Evolutionary conservation across 2,797 vertebrate genomes (phyloP), one percentile per base, ranked within the genome.

Genomic region (Brotula barbata): DNA sequence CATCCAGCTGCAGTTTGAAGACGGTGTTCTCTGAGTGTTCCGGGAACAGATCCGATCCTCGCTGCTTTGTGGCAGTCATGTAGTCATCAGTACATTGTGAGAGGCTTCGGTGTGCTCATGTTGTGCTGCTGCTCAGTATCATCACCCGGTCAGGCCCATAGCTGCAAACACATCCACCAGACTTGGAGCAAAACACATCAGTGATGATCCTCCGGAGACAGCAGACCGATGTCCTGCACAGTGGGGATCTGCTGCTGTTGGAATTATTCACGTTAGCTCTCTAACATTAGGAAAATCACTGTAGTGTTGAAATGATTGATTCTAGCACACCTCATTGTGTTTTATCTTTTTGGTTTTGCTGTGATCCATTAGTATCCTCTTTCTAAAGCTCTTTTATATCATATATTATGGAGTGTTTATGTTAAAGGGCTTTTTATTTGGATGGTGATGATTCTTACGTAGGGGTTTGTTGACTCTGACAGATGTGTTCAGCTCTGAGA

Each of bases 11-110:
- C 5, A 12, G 16, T 9, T 33, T 8, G 2, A 15, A 14, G 16
- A 6, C 16, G 15, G 36, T 52, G 1, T 22, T 43, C 7, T 31
- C 28, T 15, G 16, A 37, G 25, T 25, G 7, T 28, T 28, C 4
- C 25, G 34, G 34, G 9, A 14, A 14, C 3, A 11, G 7, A 40
- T 2, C 5, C 53, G 19, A 53, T 42, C 31, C 57, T 54, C 41
- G 5, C 3, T 2, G n/a, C 19, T 15, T 5, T 41, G 31, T 34
- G 23, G 53, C 53, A 42, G 36, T 7, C 49, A 48, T 50, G 37
- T 39, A 5, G 16, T 59, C 51, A n/a, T 55, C 7, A n/a, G 19
- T n/a, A 66, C 77, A 46, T 75, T 73, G 63, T 56, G 75, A 23
- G 47, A n/a, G n/a, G 16, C 36, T 40, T 54, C 47, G 7, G 5